phyloP scores from a whole-genome alignment of 2,113 vertebrate species.

The Todiramphus chloris region DNA sequence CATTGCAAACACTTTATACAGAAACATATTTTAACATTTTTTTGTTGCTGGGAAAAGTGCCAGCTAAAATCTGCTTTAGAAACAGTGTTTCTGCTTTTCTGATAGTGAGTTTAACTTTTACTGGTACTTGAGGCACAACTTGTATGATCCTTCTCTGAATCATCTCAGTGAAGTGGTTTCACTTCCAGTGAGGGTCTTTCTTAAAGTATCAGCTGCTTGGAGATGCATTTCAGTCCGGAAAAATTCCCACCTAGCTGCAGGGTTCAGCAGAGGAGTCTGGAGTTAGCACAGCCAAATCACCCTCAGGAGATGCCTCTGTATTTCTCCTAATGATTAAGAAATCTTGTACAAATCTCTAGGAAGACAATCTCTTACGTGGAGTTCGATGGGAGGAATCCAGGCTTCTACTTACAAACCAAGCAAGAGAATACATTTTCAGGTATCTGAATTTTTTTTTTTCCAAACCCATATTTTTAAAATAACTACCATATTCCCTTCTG shows the following conservation, averaged over 20 bases:
- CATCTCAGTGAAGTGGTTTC: neutral
- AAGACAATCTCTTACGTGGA: neutral
- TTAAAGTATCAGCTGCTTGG: neutral
- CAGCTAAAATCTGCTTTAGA: neutral
- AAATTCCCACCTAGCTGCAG: neutral
- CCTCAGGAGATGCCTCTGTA: neutral
- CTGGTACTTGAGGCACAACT: slow-evolving; percentile 39
- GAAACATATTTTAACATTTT: neutral
- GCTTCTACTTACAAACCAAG: slow-evolving; percentile 14
- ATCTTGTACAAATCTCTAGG: neutral
- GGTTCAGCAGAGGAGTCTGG: neutral
- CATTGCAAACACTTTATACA: neutral
- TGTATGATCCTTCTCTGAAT: slow-evolving; percentile 18
- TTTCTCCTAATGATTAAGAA: neutral
- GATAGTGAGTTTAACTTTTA: neutral
- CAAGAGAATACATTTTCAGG: neutral
- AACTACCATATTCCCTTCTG: neutral
- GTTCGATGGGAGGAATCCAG: neutral
- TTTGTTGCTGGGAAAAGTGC: neutral
- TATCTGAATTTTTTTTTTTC: neutral
- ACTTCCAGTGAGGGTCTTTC: slow-evolving; percentile 14
- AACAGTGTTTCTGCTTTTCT: neutral
- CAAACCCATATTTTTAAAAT: neutral
- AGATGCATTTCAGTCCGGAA: neutral
- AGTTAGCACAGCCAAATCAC: neutral